These are phyloP conservation scores for Acrobasis repandana DNA, from an alignment of 2,888 invertebrate species.

Conservation along the genomic window DNA sequence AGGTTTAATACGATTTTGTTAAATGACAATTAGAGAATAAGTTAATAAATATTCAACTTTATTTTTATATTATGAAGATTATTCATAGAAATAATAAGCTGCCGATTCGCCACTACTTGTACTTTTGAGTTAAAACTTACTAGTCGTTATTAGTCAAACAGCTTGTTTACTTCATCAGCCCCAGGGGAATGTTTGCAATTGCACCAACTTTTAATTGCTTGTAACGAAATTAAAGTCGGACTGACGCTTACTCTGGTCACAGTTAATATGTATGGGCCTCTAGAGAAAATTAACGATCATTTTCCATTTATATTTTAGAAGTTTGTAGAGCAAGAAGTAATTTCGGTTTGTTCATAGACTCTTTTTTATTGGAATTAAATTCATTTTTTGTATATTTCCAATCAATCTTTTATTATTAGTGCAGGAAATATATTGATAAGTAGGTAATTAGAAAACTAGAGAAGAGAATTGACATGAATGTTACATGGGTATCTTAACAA, in stretches of 20 bases:
- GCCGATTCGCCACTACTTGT: not conserved
- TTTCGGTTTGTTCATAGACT: not conserved
- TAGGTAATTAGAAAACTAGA: no score
- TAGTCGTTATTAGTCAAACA: constrained; percentile 12
- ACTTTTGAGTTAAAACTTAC: not conserved
- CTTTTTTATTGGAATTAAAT: not conserved
- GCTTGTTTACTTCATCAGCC: constrained; percentile 5
- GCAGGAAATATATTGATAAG: no score
- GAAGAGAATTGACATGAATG: no score
- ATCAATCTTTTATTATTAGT: no score
- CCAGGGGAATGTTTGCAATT: constrained; percentile 16
- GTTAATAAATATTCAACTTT: no score
- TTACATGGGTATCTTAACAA: no score
- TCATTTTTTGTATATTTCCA: not conserved
- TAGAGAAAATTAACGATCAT: constrained; percentile 15
- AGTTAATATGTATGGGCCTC: constrained; percentile 6
- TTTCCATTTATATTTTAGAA: constrained; percentile 20
- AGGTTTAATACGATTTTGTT: no score
- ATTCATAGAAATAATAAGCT: not conserved
- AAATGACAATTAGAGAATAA: no score
- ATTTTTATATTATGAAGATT: no score
- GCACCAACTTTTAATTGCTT: constrained; percentile 33
- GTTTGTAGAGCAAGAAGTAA: not conserved
- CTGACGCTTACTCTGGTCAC: not conserved
- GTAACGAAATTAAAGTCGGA: constrained; percentile 14